Evolutionary conservation across 1,140 invertebrate genomes (phyloP), one percentile per base, ranked within the genome.

Genomic region (Batillaria attramentaria): DNA sequence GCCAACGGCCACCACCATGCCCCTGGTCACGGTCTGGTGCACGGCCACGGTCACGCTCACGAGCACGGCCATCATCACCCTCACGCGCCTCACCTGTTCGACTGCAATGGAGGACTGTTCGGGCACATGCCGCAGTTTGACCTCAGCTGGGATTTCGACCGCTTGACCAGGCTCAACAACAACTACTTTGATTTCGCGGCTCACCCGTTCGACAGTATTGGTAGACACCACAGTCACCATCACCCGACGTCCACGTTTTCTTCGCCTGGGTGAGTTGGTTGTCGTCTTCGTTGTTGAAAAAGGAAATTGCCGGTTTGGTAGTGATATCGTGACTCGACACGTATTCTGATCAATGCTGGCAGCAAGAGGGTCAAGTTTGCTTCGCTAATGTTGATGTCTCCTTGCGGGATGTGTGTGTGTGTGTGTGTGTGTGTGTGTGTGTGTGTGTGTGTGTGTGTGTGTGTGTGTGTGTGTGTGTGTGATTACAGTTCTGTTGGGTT

Each of bases 131-230:
- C 72, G 5, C 13, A 57, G 18, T 39, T 20, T 33, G 73, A 75
- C 43, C 18, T 75, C 33, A 75, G 73, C 37, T 39, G 37, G 73
- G 73, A 75, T 39, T 75, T 75, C 42, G 73, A 75, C 37, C 54
- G 73, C 24, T 57, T 75, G 73, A 75, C 35, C n/a, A 37, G 73
- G 24, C 54, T 75, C 2, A 65, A 65, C 43, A 75, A 65, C 57
- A 65, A 65, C 73, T 60, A 57, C 10, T 75, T 75, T 57, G 50
- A 60, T n/a, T 57, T 73, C 13, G 46, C 73, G 20, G 20, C 13
- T 35, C 68, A 70, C 35, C 42, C 68, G 37, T 70, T 70, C 41
- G 37, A 70, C 35, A 70, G 68, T 28, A 70, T 70, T 5, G 31
- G 31, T 24, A 6, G 62, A 16, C 33, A 3, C 28, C 62, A 65